Conservation (phyloP, 2,888 invertebrate genomes). For the Drosophila mayaguana region DNA sequence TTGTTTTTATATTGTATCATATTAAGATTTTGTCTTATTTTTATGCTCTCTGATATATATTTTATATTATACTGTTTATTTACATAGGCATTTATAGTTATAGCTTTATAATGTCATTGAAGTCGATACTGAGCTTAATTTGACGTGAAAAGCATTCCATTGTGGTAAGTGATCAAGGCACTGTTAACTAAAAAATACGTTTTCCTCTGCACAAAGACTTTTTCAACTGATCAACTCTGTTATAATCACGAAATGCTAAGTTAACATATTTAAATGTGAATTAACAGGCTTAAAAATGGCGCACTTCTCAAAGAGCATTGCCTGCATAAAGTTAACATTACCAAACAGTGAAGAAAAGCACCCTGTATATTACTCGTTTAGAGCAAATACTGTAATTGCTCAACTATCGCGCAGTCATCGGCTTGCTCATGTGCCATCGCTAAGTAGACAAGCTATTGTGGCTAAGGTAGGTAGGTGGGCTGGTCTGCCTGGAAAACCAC, state of each 20-base stretch:
- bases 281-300: background rate
- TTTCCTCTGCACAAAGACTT: background rate
- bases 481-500: constrained; percentile 58
- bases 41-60: too few relatives aligned
- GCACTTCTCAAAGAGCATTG: background rate
- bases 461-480: constrained; percentile 41
- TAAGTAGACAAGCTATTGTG: constrained; percentile 30
- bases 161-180: background rate
- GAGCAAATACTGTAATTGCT: background rate
- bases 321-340: background rate
- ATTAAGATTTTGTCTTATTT: too few relatives aligned
- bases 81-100: too few relatives aligned
- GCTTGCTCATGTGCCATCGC: constrained; percentile 39
- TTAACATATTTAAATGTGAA: background rate
- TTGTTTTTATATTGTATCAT: too few relatives aligned
- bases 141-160: background rate
- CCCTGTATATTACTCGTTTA: background rate
- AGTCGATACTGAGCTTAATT: background rate
- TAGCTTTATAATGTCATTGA: too few relatives aligned
- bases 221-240: too few relatives aligned
- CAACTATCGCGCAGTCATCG: constrained; percentile 12
- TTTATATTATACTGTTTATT: too few relatives aligned
- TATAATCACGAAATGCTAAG: background rate
- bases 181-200: background rate
- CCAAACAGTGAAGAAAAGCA: background rate